Percentiles rank a stretch among this genome's conserved stretches.
Conservation (phyloP, 2,113 vertebrate genomes). For the Excalfactoria chinensis region DNA sequence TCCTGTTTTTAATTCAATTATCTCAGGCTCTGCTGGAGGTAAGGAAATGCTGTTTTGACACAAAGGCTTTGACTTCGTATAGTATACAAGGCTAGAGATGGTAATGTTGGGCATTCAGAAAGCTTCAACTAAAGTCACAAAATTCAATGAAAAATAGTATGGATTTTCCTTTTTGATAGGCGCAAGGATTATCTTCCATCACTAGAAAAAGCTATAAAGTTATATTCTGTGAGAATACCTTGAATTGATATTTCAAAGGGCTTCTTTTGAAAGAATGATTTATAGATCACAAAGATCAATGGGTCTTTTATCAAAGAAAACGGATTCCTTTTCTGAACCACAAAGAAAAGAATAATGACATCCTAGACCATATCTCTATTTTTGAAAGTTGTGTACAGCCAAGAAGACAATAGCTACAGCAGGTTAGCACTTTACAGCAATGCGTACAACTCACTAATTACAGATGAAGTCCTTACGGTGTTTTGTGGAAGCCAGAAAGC, state of each 20-base stretch:
- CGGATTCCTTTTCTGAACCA: constrained; percentile 73
- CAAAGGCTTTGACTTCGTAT: neutral
- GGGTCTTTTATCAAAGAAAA: constrained; percentile 80
- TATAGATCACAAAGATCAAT: constrained; percentile 78
- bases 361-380: constrained; percentile 60
- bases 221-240: constrained; percentile 68
- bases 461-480: neutral
- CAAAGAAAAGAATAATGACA: constrained; percentile 78
- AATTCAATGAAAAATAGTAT: constrained; percentile 52
- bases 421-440: neutral
- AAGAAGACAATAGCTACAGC: constrained; percentile 64
- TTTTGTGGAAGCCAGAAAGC: neutral
- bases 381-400: constrained; percentile 48
- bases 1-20: neutral
- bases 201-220: constrained; percentile 64
- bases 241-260: constrained; percentile 76
- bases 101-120: constrained; percentile 10
- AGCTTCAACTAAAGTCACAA: constrained; percentile 13
- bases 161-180: constrained; percentile 62
- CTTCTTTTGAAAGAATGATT: constrained; percentile 79
- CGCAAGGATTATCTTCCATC: constrained; percentile 59
- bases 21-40: neutral
- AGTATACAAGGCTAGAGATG: neutral
- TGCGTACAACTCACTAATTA: constrained; percentile 54
- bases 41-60: constrained; percentile 23